Evolutionary conservation across 2,113 vertebrate genomes (phyloP).

Genomic region (Mystacornis crossleyi): DNA sequence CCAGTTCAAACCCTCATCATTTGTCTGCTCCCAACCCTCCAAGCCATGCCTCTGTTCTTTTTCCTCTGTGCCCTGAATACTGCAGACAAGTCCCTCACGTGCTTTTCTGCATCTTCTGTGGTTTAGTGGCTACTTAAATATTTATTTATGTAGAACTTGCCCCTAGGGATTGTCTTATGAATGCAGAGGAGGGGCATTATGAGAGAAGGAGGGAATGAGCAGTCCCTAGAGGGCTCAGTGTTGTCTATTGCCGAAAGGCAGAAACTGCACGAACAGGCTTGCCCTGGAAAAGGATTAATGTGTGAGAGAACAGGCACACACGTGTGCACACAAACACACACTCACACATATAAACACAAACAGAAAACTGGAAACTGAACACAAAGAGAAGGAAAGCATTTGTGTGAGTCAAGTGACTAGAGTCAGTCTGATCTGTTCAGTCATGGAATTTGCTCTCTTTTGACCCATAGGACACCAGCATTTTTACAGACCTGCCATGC

Average conservation of each 20-base stretch:
- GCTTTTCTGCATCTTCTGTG: not conserved
- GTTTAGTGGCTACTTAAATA: constrained; percentile 24
- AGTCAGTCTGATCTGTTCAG: not conserved
- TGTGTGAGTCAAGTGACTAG: not conserved
- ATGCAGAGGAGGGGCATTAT: constrained; percentile 1
- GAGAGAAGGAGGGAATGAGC: not conserved
- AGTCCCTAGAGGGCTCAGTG: not conserved
- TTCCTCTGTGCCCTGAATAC: not conserved
- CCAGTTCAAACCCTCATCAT: not conserved
- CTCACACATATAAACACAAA: not conserved
- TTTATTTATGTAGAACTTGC: constrained; percentile 46
- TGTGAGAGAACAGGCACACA: not conserved
- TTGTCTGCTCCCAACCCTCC: not conserved
- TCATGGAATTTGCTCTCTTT: not conserved
- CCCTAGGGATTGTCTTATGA: not conserved
- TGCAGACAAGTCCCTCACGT: not conserved
- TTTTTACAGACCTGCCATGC: not conserved
- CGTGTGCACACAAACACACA: not conserved
- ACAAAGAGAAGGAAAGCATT: not conserved
- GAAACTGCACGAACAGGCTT: not conserved
- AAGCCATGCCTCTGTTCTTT: not conserved
- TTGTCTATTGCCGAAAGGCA: not conserved
- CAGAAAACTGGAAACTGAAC: not conserved
- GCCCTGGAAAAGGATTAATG: not conserved
- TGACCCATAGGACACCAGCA: not conserved